Base-by-base conservation (phyloP, 1,140 invertebrate species). In the Gryon sp. region DNA sequence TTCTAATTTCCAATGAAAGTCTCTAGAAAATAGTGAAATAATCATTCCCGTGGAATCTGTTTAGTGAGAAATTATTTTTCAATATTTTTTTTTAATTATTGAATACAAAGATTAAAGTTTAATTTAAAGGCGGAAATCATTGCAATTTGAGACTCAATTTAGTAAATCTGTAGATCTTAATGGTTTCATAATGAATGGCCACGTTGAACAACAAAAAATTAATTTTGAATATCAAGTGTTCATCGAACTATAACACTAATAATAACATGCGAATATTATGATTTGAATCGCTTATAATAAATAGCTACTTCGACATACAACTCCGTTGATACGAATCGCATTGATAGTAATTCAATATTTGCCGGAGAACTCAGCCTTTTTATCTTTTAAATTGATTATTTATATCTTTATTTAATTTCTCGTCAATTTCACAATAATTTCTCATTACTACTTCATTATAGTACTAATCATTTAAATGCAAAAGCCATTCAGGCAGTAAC, bases 251-350 rank as follows among this genome's bases (percentile, higher is more conserved):
- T n/a, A n/a, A 41, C 43, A 69, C 38, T 50, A 11, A 24, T 43
- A 69, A 46, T 32, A 59, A 68, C 32, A 30, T 18, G 41, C 19
- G 12, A 68, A 68, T 68, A 57, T 68, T 57, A 48, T 11, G 12
- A 19, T 55, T 66, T 46, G 15, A 46, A 30, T 46, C 38, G 19
- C 7, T 38, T 16, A 46, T 57, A 48, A 68, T 68, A 68, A 68
- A 68, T 68, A 46, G 16, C 22, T 7, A 14, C 22, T 36, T 14
- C 14, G 48, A 38, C 55, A 65, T 14, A 43, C 48, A 43, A 45
- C 28, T 19, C 24, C 12, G 52, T 52, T 24, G 22, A 40, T 50
- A 52, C 36, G 16, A 43, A 43, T 65, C 28, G 20, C 8, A 2
- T n/a, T 32, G 24, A 30, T 20, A 45, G 6, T n/a, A 45, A 34